Conservation (phyloP, 2,113 vertebrate genomes). For the Pampusana beccarii region DNA sequence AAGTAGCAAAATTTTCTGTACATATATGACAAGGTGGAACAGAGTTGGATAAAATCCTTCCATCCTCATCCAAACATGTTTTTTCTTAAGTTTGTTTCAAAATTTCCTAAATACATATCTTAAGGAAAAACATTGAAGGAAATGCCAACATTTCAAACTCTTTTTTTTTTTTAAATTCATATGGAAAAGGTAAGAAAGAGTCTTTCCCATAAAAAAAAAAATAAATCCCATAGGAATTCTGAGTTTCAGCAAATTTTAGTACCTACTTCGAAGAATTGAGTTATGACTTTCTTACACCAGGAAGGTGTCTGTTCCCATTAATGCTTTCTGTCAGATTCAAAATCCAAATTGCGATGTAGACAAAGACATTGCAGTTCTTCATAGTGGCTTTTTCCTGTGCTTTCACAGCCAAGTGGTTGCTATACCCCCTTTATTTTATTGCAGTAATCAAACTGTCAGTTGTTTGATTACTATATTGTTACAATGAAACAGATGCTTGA, state of each 20-base stretch:
- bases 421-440: not conserved
- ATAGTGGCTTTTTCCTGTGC: not conserved
- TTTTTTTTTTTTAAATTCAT: not conserved
- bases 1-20: not conserved
- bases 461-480: not conserved
- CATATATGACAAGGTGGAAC: not conserved
- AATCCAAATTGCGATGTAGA: not conserved
- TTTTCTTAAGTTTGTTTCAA: not conserved
- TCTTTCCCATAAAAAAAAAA: not conserved
- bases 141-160: not conserved
- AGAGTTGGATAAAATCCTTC: not conserved
- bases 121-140: not conserved
- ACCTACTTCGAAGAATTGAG: not conserved
- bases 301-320: not conserved
- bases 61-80: not conserved
- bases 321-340: not conserved
- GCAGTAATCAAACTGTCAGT: not conserved
- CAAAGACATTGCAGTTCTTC: not conserved
- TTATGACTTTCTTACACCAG: not conserved
- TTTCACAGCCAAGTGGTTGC: not conserved
- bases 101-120: not conserved
- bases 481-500: not conserved
- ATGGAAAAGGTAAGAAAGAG: not conserved
- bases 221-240: not conserved
- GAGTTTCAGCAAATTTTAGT: not conserved